Base-by-base conservation (phyloP, 2,797 vertebrate genomes). In the Echeneis naucrates region DNA sequence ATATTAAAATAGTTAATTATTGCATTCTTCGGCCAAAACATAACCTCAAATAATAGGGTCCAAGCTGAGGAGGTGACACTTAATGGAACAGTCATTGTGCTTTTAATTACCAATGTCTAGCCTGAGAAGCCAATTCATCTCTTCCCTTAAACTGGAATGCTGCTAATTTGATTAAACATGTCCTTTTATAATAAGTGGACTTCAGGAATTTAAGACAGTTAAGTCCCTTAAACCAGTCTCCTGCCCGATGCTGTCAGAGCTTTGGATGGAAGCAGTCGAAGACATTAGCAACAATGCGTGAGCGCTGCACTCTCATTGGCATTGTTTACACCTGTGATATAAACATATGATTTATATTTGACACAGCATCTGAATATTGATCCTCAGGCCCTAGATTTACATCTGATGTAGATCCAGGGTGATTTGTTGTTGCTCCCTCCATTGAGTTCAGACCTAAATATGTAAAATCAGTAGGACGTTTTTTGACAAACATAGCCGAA, bases 101-200 rank as follows among this genome's bases (percentile, higher is more conserved):
- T 64, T 47, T 48, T 75, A 73, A 86, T 78, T 83, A 71, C 40
- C 55, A 67, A 21, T 61, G 53, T 80, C 66, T 53, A 47, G 72
- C 16, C 53, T 44, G 44, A 24, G 33, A 74, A 74, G 59, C 50
- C 37, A 78, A 73, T 85, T 83, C 75, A 75, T 84, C 45, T 70
- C 13, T 64, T 60, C 62, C 68, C 24, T 72, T 60, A 53, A 83
- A 77, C 66, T 53, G 11, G 65, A 54, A 72, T 35, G 21, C 47
- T 32, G 10, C 11, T 72, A 63, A 65, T 80, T n/a, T 38, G 19
- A 78, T 83, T 47, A 60, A 32, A 82, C 72, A 45, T 75, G 69
- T 62, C 37, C 47, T n/a, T 8, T 51, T 48, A 26, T 73, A 33
- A 55, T 48, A 50, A 38, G 4, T 16, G 32, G 24, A 26, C 47